These are phyloP conservation scores for Ennomos quercinarius DNA, from an alignment of 2,888 invertebrate genomes.

Conservation along the genomic window DNA sequence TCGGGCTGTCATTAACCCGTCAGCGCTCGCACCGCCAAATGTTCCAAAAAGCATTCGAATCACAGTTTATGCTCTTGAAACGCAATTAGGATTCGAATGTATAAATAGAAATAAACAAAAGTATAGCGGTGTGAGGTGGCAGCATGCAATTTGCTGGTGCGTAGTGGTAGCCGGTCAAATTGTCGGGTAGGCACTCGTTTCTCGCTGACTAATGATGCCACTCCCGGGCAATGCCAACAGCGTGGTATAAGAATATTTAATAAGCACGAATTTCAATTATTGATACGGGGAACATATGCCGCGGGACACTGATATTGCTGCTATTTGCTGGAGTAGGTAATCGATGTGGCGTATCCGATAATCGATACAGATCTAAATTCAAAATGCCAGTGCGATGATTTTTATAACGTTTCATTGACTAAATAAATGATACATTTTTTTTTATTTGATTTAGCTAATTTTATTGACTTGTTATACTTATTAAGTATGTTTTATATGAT, in stretches of 20 bases:
- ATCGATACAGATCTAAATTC: background rate
- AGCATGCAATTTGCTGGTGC: constrained; percentile 77
- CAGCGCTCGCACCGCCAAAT: constrained; percentile 79
- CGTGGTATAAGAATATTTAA: constrained; percentile 72
- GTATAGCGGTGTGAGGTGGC: constrained; percentile 73
- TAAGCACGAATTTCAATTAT: constrained; percentile 70
- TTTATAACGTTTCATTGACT: too few relatives aligned
- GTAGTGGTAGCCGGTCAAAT: constrained; percentile 69
- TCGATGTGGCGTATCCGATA: constrained; percentile 6
- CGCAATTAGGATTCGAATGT: constrained; percentile 80
- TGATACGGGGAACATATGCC: constrained; percentile 69
- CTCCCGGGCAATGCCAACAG: constrained; percentile 65
- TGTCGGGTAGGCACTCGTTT: constrained; percentile 70
- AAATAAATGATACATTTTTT: too few relatives aligned
- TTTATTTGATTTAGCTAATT: too few relatives aligned
- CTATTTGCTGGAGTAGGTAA: constrained; percentile 2
- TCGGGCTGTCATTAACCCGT: constrained; percentile 81
- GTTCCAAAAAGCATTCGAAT: constrained; percentile 77
- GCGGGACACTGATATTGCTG: constrained; percentile 44
- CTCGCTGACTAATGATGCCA: constrained; percentile 80
- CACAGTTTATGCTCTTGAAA: constrained; percentile 67
- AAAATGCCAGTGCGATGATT: too few relatives aligned
- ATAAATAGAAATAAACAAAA: constrained; percentile 84
- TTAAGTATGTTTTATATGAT: too few relatives aligned
- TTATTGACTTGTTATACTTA: too few relatives aligned